Percentiles rank a stretch among this genome's conserved stretches.
Conservation (phyloP, 2,113 vertebrate genomes). For the Syngnathus floridae region DNA sequence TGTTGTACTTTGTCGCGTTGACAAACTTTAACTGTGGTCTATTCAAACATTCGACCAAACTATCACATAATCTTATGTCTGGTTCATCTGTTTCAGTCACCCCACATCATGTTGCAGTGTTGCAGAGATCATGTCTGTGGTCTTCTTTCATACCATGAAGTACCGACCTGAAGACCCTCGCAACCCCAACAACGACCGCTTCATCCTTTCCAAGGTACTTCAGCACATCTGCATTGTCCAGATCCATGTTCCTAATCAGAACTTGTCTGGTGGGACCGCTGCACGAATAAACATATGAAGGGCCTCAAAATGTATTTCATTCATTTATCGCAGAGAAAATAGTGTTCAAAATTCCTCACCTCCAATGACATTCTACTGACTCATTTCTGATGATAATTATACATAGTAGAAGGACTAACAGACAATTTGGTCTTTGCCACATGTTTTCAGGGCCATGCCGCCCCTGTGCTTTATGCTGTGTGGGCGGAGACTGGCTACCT, state of each 20-base stretch:
- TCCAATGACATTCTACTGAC: background rate
- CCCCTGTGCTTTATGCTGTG: slow-evolving; percentile 85
- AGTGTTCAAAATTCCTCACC: background rate
- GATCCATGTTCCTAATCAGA: too few species aligned
- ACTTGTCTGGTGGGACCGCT: too few species aligned
- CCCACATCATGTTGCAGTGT: slow-evolving; percentile 93
- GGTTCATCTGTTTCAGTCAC: slow-evolving; percentile 57
- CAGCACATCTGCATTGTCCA: background rate
- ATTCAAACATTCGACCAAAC: background rate
- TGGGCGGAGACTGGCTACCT: slow-evolving; percentile 92
- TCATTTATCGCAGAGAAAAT: too few species aligned
- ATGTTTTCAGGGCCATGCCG: slow-evolving; percentile 81
- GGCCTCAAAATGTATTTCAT: too few species aligned
- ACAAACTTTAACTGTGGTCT: background rate
- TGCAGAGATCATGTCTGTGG: slow-evolving; percentile 91
- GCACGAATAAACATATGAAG: too few species aligned
- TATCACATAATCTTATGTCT: background rate
- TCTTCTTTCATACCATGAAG: slow-evolving; percentile 91
- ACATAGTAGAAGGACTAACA: background rate
- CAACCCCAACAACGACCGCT: slow-evolving; percentile 87
- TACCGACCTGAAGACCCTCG: slow-evolving; percentile 85
- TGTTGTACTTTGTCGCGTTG: background rate
- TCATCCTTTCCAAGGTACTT: slow-evolving; percentile 90
- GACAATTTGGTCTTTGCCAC: background rate
- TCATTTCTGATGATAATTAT: background rate